Evolutionary conservation across 2,888 invertebrate genomes (phyloP), one percentile per base, ranked within the genome.

Genomic region (Liopterus haemorrhoidalis): DNA sequence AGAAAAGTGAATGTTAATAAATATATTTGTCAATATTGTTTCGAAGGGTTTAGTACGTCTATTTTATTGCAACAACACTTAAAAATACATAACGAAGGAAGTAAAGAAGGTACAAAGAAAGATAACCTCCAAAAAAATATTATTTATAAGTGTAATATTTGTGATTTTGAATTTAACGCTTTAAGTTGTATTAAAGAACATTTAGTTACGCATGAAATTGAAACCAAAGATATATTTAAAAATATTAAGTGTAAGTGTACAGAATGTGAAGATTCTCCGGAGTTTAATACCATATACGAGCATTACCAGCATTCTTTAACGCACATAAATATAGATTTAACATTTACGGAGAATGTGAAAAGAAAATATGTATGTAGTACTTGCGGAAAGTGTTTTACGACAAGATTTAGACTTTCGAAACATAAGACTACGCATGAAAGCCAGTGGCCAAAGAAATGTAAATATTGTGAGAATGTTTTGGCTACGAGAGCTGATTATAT

Each of bases 401-500:
- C 38, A n/a, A 38, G 39, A 20, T 39, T 38, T 21, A 39, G 39
- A 4, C 20, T 45, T 1, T 25, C 19, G 15, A 45, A 50, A 35
- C 57, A 57, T 36, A 31, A 33, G 12, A 25, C 30, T 11, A 48
- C 41, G 21, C 57, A 57, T 25, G 43, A 41, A 11, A 41, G 45
- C 5, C 49, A 49, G 3, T 48, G 49, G 11, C 45, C 45, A n/a
- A 48, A 49, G 36, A 43, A 44, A 1, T 58, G 56, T 20, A 5
- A 30, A n/a, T 54, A 50, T 31, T 58, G 57, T 31, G 18, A 47
- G n/a, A 41, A 47, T 8, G 20, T 47, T 3, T 31, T 53, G 2
- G 14, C 37, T 6, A 50, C 42, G n/a, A 46, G 53, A 9, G 42
- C 33, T 8, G 30, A 46, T 21, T 35, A 57, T 25, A 49, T 48